phyloP scores from a whole-genome alignment of 2,113 vertebrate species.

The Amblyopsis rosae region DNA sequence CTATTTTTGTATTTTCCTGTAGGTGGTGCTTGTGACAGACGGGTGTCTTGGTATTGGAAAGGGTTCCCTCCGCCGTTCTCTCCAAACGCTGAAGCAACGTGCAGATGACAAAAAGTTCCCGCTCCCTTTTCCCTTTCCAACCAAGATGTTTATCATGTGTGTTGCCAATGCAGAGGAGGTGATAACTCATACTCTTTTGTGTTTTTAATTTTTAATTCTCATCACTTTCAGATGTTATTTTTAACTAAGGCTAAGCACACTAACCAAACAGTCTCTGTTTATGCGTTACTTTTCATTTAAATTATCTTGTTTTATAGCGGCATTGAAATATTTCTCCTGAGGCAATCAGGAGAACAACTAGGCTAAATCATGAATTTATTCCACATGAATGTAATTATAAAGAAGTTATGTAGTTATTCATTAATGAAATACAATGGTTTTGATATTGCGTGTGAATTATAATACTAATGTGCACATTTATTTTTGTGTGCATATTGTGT shows the following conservation, averaged over 20 bases:
- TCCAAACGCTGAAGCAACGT: constrained; percentile 85
- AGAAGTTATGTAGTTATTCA: no score
- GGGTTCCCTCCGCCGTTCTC: constrained; percentile 90
- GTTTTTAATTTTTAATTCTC: neutral
- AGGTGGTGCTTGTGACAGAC: constrained; percentile 96
- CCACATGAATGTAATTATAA: no score
- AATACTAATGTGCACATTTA: no score
- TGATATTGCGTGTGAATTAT: no score
- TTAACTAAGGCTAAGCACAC: neutral
- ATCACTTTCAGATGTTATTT: neutral
- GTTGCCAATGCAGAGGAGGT: constrained; percentile 97
- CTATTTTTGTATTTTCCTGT: constrained; percentile 41
- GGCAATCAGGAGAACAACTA: no score
- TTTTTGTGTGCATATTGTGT: no score
- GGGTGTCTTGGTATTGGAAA: constrained; percentile 94
- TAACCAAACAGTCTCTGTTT: neutral
- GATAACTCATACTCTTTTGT: constrained; percentile 18
- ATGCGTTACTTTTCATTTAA: neutral
- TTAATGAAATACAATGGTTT: no score
- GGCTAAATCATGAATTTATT: no score
- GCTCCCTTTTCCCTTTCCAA: constrained; percentile 91
- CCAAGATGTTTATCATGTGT: constrained; percentile 95
- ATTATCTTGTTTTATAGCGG: neutral
- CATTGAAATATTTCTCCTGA: no score
- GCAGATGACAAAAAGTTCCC: constrained; percentile 92